Percentiles rank a stretch among this genome's conserved stretches.
Evolutionary conservation across 2,113 vertebrate species (phyloP).

Genomic region (Vulpes lagopus): DNA sequence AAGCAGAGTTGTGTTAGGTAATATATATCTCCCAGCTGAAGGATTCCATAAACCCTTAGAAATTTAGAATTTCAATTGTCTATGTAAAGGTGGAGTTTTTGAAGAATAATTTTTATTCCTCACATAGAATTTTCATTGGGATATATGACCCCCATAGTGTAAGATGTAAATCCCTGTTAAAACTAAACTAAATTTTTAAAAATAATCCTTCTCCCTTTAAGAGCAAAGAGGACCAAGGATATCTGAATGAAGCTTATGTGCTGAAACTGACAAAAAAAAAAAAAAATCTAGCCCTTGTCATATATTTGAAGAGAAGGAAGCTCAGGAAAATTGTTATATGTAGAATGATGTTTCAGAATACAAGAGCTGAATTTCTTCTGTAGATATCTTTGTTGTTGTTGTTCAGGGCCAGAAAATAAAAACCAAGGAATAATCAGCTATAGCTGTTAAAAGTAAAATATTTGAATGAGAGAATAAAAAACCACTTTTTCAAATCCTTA

Average conservation of each 20-base stretch:
- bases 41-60: not conserved
- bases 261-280: not conserved
- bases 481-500: not conserved
- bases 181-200: not conserved
- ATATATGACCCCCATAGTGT: not conserved
- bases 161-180: not conserved
- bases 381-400: not conserved
- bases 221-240: not conserved
- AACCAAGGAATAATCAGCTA: not conserved
- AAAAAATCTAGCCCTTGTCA: not conserved
- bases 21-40: not conserved
- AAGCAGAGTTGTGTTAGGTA: not conserved
- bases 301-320: not conserved
- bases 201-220: not conserved
- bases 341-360: not conserved
- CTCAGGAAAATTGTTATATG: not conserved
- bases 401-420: not conserved
- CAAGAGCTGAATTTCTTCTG: not conserved
- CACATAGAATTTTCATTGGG: not conserved
- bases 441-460: not conserved
- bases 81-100: not conserved
- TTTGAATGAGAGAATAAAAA: not conserved
- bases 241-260: not conserved
- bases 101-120: not conserved
- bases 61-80: not conserved